Base-by-base conservation (phyloP, 2,113 vertebrate species). In the Podarcis raffonei region DNA sequence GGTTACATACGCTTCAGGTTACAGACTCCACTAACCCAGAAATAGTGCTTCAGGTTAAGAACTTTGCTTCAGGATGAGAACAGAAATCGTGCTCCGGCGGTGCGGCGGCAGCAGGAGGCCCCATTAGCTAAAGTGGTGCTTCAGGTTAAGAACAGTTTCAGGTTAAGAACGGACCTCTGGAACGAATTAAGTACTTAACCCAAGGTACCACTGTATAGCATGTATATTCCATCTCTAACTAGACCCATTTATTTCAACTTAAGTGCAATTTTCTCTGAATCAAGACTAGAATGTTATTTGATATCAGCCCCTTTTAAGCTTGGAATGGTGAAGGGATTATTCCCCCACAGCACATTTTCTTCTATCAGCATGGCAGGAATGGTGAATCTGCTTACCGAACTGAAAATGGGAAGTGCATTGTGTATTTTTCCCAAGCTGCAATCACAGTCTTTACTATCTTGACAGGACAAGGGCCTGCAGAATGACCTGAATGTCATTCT, bases 401-500 rank as follows among this genome's bases (percentile, higher is more conserved):
- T 6, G 32, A 8, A 76, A 62, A 22, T 4, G 22, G 20, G 0
- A 77, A 89, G 35, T 0, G 3, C 69, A 59, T 8, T 1, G 3
- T 79, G 3, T 79, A 30, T 18, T 13, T 57, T 66, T 69, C 27
- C 2, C 3, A 0, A 0, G 5, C 75, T 2, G 0, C 90, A 39
- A 82, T 1, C 0, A 84, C 7, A 12, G 0, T 88, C 3, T 15
- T 22, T 35, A 2, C 68, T 92, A 0, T 0, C n/a, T 94, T 87
- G 92, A 83, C 97, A 99, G 99, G 98, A 97, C 42, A 97, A 95
- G 87, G 94, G 94, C 8, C 95, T 99, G 95, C 94, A 91, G 85
- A 91, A 98, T 5, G 62, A 97, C 6, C 18, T 99, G 89, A 98
- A 99, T 0, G 94, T 99, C 86, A 75, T 99, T 81, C 88, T 99